phyloP scores from a whole-genome alignment of 1,140 invertebrate genomes.

The Papilio helenus region DNA sequence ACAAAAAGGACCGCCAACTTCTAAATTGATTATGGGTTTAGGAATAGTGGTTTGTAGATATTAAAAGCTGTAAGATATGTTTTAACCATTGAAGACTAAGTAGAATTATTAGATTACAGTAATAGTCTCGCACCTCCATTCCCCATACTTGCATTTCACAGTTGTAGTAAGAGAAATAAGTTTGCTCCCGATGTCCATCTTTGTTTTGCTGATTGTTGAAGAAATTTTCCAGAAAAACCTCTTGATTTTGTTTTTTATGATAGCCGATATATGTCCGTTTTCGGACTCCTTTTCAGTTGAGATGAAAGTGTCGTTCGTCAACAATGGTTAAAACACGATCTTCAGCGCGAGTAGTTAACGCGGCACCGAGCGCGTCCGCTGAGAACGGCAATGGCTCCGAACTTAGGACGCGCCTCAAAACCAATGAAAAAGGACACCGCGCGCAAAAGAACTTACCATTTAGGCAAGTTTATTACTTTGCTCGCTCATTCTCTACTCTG shows the following conservation, averaged over 20 bases:
- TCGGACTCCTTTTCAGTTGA: slow-evolving; percentile 80
- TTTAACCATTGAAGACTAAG: slow-evolving; percentile 82
- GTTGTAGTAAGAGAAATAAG: slow-evolving; percentile 80
- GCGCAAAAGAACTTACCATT: slow-evolving; percentile 64
- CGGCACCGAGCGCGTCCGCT: slow-evolving; percentile 66
- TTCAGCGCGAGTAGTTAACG: slow-evolving; percentile 79
- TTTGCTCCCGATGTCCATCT: slow-evolving; percentile 48
- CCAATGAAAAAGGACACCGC: slow-evolving; percentile 70
- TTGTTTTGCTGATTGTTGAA: slow-evolving; percentile 52
- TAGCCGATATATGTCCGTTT: slow-evolving; percentile 71
- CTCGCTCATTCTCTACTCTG: slow-evolving; percentile 44
- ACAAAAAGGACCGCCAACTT: slow-evolving; percentile 70
- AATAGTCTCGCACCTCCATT: slow-evolving; percentile 67
- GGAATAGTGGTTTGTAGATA: slow-evolving; percentile 70
- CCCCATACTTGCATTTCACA: slow-evolving; percentile 51
- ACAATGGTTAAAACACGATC: slow-evolving; percentile 83
- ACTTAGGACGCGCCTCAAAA: slow-evolving; percentile 75
- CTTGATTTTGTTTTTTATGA: slow-evolving; percentile 63
- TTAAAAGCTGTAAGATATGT: slow-evolving; percentile 78
- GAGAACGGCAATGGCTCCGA: slow-evolving; percentile 77
- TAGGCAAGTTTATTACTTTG: slow-evolving; percentile 74
- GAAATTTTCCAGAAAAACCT: slow-evolving; percentile 78
- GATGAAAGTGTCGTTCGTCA: slow-evolving; percentile 77
- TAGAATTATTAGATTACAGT: slow-evolving; percentile 80
- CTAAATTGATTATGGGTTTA: slow-evolving; percentile 56